Base-by-base conservation (phyloP, 1,140 invertebrate genomes). In the Bacillus rossius region DNA sequence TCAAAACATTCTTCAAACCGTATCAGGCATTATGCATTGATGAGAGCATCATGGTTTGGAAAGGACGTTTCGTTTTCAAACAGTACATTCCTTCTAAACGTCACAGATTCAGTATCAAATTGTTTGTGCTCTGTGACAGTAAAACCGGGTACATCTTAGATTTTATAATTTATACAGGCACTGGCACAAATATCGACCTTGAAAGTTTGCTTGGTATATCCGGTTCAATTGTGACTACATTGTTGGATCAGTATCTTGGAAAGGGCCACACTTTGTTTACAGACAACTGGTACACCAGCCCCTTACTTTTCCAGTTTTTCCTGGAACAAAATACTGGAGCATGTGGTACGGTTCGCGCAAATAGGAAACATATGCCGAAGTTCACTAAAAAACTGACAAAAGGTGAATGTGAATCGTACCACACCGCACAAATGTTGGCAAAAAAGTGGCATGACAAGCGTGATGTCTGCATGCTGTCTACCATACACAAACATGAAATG, bases 391-490 rank as follows among this genome's bases (percentile, higher is more conserved):
- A 65, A 65, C 55, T 67, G 60, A 43, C 65, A 45, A 66, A 59
- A 57, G 65, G 63, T n/a, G 64, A 70, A 65, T 59, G 57, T 17
- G 49, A 56, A 29, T 64, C 59, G 29, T 48, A 53, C 13, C 59
- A 60, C 34, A 61, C 57, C 42, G 40, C 60, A 41, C 65, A 64
- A 47, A 38, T 71, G 47, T 56, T 71, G 57, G 69, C 64, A 20
- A 14, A 65, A 25, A 69, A 67, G 62, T 72, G 69, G 68, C 26
- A 52, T 41, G 67, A 71, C 55, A 59, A 64, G 40, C 23, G 65
- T 53, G 65, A 72, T 29, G 68, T 71, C 5, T 17, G 37, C 22
- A 70, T 72, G 66, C 49, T 72, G 14, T 59, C 69, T 48, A 66
- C 67, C 22, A 56, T 65, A 1, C 64, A 72, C 64, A 52, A 48